Evolutionary conservation across 1,140 invertebrate species (phyloP), one percentile per base, ranked within the genome.

Genomic region (Lethrus apterus): DNA sequence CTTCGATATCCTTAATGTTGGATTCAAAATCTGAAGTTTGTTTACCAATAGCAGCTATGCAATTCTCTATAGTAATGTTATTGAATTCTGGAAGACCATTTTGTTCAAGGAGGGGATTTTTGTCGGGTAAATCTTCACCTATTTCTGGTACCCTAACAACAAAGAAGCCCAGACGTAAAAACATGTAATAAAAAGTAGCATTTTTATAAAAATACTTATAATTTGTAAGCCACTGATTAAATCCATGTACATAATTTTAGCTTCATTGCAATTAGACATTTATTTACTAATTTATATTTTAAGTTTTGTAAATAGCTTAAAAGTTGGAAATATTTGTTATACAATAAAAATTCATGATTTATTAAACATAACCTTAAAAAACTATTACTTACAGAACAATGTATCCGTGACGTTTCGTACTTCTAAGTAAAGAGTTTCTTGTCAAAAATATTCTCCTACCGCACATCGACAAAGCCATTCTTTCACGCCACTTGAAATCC

Each of bases 1-100:
- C 69, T 64, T 83, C 79, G 44, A 85, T 65, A 29, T 75, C 69
- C 59, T 76, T 76, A 0, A 93, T 72, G 8, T 74, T 75, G 55
- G 80, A 79, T 71, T 96, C 90, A 67, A 86, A 87, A 41, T 88
- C 80, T n/a, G 89, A 68, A 1, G 85, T 75, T 53, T 89, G 79
- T 62, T 85, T 89, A 30, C 82, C 86, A 50, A 93, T 81, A 19
- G 85, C 83, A 9, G 80, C 81, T 30, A 87, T 74, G 63, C 87
- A 89, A 66, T 84, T 83, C 66, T 90, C 83, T 41, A 88, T 81
- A n/a, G 80, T 82, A 20, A 93, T 72, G 52, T 79, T 74, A 58
- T 79, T 83, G 61, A 91, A 93, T 58, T 86, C 78, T 33, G 89
- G 89, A 29, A 86, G 70, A 3, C 81, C 80, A 64, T 82, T 74